Evolutionary conservation across 2,113 vertebrate species (phyloP), one percentile per base, ranked within the genome.

Genomic region (Phrynosoma blainvillii): DNA sequence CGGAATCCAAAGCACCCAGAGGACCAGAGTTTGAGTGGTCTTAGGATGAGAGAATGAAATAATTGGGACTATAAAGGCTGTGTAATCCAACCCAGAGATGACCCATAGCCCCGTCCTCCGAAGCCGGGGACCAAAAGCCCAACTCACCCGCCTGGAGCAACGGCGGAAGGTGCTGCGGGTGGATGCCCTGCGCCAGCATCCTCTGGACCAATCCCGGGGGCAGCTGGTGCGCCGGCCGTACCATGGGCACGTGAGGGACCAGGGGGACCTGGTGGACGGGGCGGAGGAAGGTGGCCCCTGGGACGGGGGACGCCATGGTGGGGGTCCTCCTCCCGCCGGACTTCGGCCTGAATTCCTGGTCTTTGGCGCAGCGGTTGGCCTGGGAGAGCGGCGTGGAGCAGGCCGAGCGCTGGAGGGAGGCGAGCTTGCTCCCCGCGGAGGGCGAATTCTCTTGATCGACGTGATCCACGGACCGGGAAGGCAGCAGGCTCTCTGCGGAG

Each of bases 181-280:
- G 98, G 84, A 99, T 96, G 71, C 98, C 98, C 91, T 99, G 98
- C 20, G 98, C 97, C 90, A 99, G 95, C 98, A 99, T 98, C 95
- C 98, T 97, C 78, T 99, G 99, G 92, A 99, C 98, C 92, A 99
- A 68, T 85, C 98, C 98, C 86, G 99, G 98, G 95, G 98, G 98
- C 86, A 99, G 96, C 93, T 98, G 98, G 87, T 98, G 98, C 89
- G 98, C 94, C 84, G 98, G 98, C 47, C 98, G 98, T 88, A 98
- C 98, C 87, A 99, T 96, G 1, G 98, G 98, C 59, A 99, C 97
- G 76, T 99, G 98, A 88, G 98, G 97, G 74, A 99, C 96, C 89
- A 99, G 96, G 36, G 98, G 98, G 47, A 99, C 98, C n/a, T 98
- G 98, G 94, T 98, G 98, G 91, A 98, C 94, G 16, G 98, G 98